Evolutionary conservation across 92 coral and sea anemone species (phyloP), one percentile per base, ranked within the genome.

Genomic region (Palythoa grandis): DNA sequence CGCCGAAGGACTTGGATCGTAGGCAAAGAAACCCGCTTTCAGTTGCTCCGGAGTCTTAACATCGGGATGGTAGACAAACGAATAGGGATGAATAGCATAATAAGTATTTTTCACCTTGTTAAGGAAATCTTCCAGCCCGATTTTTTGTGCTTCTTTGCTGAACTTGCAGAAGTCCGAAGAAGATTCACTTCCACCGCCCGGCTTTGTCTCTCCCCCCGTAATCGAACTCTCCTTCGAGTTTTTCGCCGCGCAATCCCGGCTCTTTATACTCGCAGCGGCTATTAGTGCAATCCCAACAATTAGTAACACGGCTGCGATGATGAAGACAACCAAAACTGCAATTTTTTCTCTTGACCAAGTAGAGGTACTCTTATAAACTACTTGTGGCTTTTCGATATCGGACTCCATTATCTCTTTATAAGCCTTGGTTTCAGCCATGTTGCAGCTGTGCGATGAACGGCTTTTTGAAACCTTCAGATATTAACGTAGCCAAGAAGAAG

Each of bases 251-350:
- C 82, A 77, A 17, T 43, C 74, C 39, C 88, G 78, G 7, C 75
- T 60, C n/a, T 77, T 89, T 20, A 85, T 88, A 15, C 79, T 56
- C 0, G 95, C 89, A 29, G 91, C 14, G 4, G 92, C 95, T 25
- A 92, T 89, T 19, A 94, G 77, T 0, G 90, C 90, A 7, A 94
- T 92, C 3, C 98, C 98, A 11, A 94, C 70, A 39, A 90, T 86
- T 1, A 95, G 58, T 0, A 94, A 86, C 0, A 92, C 17, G 24
- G 90, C 77, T 0, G 95, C 93, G 14, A 87, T 22, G 3, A 88
- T 25, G n/a, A 94, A 72, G 3, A 93, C 72, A 16, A 66, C 86
- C 5, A 92, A 73, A 43, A 91, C 87, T 7, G 86, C 48, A 6
- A 88, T 43, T 72, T 82, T 87, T 37, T 85, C 87, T 66, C 88